phyloP scores from a whole-genome alignment of 1,140 invertebrate genomes.

The Cyclargus thomasi region DNA sequence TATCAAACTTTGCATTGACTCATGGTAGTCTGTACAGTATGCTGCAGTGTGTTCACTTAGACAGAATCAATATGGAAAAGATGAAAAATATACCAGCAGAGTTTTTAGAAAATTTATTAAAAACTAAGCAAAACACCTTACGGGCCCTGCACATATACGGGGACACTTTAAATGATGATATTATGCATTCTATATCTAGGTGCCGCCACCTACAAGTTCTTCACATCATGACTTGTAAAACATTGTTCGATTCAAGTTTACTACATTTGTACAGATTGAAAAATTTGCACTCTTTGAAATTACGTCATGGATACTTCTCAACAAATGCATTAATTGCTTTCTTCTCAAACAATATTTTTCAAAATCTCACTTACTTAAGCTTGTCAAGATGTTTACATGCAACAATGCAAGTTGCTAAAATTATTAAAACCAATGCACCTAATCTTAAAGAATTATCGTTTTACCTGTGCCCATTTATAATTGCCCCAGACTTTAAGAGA shows the following conservation, averaged over 20 bases:
- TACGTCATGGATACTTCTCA: conserved; percentile 73
- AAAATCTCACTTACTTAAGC: conserved; percentile 66
- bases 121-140: conserved; percentile 59
- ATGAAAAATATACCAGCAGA: conserved; percentile 74
- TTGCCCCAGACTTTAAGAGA: conserved; percentile 64
- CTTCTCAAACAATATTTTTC: conserved; percentile 70
- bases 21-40: conserved; percentile 66
- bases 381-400: conserved; percentile 71
- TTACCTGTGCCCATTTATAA: conserved; percentile 71
- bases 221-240: conserved; percentile 74
- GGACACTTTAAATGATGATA: conserved; percentile 72
- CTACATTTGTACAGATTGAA: conserved; percentile 63
- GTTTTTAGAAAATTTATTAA: conserved; percentile 66
- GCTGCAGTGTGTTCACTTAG: conserved; percentile 66
- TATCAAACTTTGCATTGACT: conserved; percentile 72
- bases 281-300: conserved; percentile 67
- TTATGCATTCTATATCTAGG: conserved; percentile 65
- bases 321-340: conserved; percentile 66
- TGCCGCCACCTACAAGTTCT: conserved; percentile 62
- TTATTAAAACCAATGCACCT: conserved; percentile 68
- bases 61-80: conserved; percentile 73
- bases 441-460: conserved; percentile 72
- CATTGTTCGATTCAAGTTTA: conserved; percentile 72
- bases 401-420: conserved; percentile 67
- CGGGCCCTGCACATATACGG: conserved; percentile 70